Evolutionary conservation across 2,797 vertebrate genomes (phyloP), one percentile per base, ranked within the genome.

Genomic region (Threskiornis aethiopicus): DNA sequence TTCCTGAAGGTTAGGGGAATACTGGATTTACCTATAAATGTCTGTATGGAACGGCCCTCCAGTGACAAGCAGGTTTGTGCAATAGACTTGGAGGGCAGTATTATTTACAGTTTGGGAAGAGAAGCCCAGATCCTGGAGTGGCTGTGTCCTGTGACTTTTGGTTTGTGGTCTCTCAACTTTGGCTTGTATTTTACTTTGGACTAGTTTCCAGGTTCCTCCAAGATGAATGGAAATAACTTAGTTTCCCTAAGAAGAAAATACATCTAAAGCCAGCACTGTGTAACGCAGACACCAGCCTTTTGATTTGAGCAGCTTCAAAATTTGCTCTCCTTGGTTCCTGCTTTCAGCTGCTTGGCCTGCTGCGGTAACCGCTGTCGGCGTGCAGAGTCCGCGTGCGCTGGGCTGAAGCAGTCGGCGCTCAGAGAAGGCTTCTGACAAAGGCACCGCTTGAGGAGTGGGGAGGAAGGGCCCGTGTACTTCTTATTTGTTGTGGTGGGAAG

Each of bases 341-440:
- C 61, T 51, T 86, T 29, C 66, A 76, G 44, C 64, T 58, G 26
- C 21, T 35, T 41, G 62, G 29, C 61, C 44, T 65, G 61, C 46
- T 51, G 39, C 6, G 10, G n/a, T 44, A 31, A 39, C 57, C 4
- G 11, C 47, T 55, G 13, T 52, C 41, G 4, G 1, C 29, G 24
- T 83, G 75, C 65, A 13, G 57, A 66, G 66, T 37, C 57, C 1
- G 0, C 1, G 35, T 39, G 28, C 3, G 4, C 41, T 2, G 4
- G 8, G 29, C 20, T 70, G 59, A 49, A 80, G 25, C 28, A 44
- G 14, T 54, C 2, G 0, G 52, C 47, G 20, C 57, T 67, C 59
- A 83, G 59, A 64, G 55, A n/a, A 73, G 25, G 44, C 42, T 89
- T 69, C 42, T 72, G 69, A n/a, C 41, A 46, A 26, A 66, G 87